A percentile compares a stretch with the other conserved stretches of the same genome.
These are phyloP conservation scores for Scaptomyza caliginosa DNA, from an alignment of 2,888 invertebrate species.

Conservation along the genomic window DNA sequence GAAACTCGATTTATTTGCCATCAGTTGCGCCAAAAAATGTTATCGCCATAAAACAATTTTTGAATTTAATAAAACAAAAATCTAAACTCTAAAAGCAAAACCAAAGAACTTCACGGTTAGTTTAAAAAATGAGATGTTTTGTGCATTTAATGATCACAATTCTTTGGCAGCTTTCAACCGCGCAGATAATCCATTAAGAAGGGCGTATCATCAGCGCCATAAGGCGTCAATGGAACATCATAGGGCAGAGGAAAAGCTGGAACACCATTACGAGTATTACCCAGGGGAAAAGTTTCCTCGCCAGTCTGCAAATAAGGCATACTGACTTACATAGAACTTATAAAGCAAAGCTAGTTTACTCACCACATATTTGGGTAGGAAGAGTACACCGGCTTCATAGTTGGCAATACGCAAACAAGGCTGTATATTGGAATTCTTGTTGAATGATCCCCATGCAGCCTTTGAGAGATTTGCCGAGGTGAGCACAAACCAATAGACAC, in stretches of 20 bases:
- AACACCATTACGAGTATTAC: slow-evolving; percentile 75
- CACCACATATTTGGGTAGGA: slow-evolving; percentile 93
- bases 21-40: not conserved
- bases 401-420: slow-evolving; percentile 89
- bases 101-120: not conserved
- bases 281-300: slow-evolving; percentile 86
- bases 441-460: slow-evolving; percentile 96
- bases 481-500: slow-evolving; percentile 90
- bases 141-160: slow-evolving; percentile 11
- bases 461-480: slow-evolving; percentile 98
- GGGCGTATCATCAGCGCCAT: slow-evolving; percentile 88
- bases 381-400: slow-evolving; percentile 95
- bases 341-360: slow-evolving; percentile 79
- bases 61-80: not conserved
- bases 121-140: not conserved
- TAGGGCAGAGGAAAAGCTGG: slow-evolving; percentile 89
- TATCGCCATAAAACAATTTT: not conserved
- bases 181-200: slow-evolving; percentile 88
- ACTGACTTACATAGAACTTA: not conserved
- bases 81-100: not conserved
- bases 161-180: slow-evolving; percentile 3
- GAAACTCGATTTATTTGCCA: not conserved
- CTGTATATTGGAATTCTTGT: slow-evolving; percentile 86
- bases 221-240: slow-evolving; percentile 91
- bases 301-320: slow-evolving; percentile 85